phyloP scores from a whole-genome alignment of 1,140 invertebrate genomes.

The Panonychus citri region DNA sequence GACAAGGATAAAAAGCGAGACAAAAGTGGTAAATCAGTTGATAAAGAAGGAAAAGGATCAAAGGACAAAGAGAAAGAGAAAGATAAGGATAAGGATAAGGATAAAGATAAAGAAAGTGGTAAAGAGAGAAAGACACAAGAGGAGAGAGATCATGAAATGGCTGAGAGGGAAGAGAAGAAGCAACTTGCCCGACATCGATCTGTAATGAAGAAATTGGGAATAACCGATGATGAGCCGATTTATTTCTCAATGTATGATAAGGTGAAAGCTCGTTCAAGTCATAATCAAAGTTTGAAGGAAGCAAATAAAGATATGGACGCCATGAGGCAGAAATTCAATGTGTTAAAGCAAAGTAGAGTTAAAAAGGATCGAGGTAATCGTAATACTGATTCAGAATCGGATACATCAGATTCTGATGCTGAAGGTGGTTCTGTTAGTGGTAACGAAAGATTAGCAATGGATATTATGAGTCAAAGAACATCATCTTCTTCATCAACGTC shows the following conservation, averaged over 20 bases:
- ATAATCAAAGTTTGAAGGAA: conserved; percentile 35
- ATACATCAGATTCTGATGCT: background rate
- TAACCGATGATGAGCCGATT: conserved; percentile 49
- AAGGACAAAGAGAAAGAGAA: conserved; percentile 13
- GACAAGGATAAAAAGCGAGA: conserved; percentile 4
- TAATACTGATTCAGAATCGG: conserved; percentile 13
- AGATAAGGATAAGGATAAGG: conserved; percentile 15
- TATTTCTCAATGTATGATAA: conserved; percentile 97
- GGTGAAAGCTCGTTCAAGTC: conserved; percentile 70
- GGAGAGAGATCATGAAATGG: conserved; percentile 16
- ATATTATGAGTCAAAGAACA: conserved; percentile 1
- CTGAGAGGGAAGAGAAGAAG: conserved; percentile 13
- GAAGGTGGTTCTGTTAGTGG: conserved; percentile 2
- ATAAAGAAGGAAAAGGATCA: conserved; percentile 7
- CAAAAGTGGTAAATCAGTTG: background rate
- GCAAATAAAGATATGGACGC: conserved; percentile 47
- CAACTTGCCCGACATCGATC: conserved; percentile 20
- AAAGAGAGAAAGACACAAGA: background rate
- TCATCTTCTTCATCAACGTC: conserved; percentile 3
- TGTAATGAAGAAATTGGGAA: conserved; percentile 10
- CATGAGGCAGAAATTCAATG: conserved; percentile 56
- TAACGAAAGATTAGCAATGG: conserved; percentile 3
- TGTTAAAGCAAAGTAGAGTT: conserved; percentile 42
- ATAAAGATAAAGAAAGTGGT: conserved; percentile 12
- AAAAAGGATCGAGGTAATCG: conserved; percentile 12